Evolutionary conservation across 2,888 invertebrate genomes (phyloP), one percentile per base, ranked within the genome.

Genomic region (Amiota communis): DNA sequence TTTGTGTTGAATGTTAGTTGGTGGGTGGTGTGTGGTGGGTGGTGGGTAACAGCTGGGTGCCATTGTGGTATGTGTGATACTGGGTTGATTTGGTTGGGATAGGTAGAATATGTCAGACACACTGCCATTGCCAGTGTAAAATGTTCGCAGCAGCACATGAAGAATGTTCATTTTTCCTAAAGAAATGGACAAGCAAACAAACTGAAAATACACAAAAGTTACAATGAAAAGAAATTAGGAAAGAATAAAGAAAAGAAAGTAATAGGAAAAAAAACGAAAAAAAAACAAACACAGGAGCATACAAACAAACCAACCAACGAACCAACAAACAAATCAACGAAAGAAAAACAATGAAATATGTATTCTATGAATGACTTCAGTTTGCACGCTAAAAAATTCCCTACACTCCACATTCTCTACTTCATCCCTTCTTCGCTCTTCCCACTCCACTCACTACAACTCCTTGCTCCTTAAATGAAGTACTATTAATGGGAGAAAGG

Each of bases 331-430:
- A 57, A 57, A 17, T 12, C 1, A 20, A 57, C 36, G 36, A 36
- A 36, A 36, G 36, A 36, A 36, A n/a, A 36, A 36, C 36, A 36
- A 36, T 36, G 36, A 36, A 36, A 36, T 36, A 36, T 6, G 36
- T 36, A 36, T 36, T 36, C 36, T 36, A 36, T 6, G 36, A 36
- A 36, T 36, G 36, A 36, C 36, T 20, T 49, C 71, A 64, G 23
- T 46, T 56, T 17, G 23, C n/a, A 20, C 15, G 56, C 68, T 51
- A 36, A 71, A 23, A 51, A 67, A 68, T 53, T 56, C 61, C 73
- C 74, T 51, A 4, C 69, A 65, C 74, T 57, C 77, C 75, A 72
- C 77, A 36, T 6, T 36, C 36, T 6, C 8, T n/a, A 53, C 10
- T n/a, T n/a, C 53, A 51, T n/a, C 9, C 51, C 51, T n/a, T 4